phyloP scores from a whole-genome alignment of 1,140 invertebrate species.

The Ceratoteleas bidentatus region DNA sequence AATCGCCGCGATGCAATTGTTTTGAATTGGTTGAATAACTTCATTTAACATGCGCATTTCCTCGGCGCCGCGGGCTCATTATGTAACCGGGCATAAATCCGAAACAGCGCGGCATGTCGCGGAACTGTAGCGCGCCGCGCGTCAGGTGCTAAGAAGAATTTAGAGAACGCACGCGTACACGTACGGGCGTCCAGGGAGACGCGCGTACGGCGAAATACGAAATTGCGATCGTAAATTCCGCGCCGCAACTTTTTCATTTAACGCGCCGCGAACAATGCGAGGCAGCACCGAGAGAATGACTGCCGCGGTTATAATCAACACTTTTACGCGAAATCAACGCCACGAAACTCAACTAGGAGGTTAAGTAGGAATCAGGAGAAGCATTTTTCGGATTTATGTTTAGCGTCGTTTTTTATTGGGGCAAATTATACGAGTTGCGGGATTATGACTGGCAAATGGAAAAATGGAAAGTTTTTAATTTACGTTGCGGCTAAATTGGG shows the following conservation, averaged over 20 bases:
- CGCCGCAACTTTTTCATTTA: constrained; percentile 57
- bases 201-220: constrained; percentile 41
- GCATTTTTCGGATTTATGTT: too few relatives aligned
- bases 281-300: constrained; percentile 37
- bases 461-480: too few relatives aligned
- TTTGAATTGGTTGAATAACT: constrained; percentile 62
- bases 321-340: constrained; percentile 24
- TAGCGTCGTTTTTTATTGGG: too few relatives aligned
- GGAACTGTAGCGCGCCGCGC: constrained; percentile 40
- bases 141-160: constrained; percentile 61
- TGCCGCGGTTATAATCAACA: constrained; percentile 39
- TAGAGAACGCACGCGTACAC: constrained; percentile 45
- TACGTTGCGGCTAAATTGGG: too few relatives aligned
- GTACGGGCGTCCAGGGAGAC: constrained; percentile 37
- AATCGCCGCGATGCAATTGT: constrained; percentile 53
- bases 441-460: too few relatives aligned
- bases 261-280: constrained; percentile 41
- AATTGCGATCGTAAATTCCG: constrained; percentile 69
- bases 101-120: constrained; percentile 42
- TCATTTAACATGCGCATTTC: constrained; percentile 51
- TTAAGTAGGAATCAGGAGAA: too few relatives aligned
- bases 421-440: too few relatives aligned
- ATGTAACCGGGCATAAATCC: constrained; percentile 57
- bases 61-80: constrained; percentile 33
- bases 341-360: too few relatives aligned